Evolutionary conservation across 2,888 invertebrate genomes (phyloP).

Genomic region (Carcina quercana): DNA sequence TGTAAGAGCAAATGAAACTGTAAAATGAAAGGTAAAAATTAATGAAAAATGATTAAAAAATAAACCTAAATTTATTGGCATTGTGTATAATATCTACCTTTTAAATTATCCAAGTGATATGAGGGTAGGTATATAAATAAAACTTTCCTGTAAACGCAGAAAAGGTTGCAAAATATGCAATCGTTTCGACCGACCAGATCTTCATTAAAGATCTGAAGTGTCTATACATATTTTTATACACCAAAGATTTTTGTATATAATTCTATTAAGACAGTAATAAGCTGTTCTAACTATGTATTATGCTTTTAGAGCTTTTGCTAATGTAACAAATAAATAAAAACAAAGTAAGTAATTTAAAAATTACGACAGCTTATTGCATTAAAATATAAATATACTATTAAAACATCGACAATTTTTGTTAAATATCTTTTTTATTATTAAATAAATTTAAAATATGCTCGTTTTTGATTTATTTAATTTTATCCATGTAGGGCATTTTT

Average conservation of each 20-base stretch:
- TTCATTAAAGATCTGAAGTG: slow-evolving; percentile 62
- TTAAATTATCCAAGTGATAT: slow-evolving; percentile 40
- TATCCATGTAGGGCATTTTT: too few species aligned
- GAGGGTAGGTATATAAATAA: slow-evolving; percentile 30
- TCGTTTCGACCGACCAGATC: slow-evolving; percentile 74
- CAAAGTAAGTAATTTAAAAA: slow-evolving; percentile 36
- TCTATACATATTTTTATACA: slow-evolving; percentile 63
- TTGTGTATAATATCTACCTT: slow-evolving; percentile 46
- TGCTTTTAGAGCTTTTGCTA: slow-evolving; percentile 66
- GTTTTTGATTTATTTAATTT: too few species aligned
- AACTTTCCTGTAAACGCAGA: slow-evolving; percentile 70
- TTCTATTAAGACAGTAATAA: slow-evolving; percentile 45
- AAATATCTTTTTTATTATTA: slow-evolving; percentile 55
- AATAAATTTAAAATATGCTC: slow-evolving; percentile 31
- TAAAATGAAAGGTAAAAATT: slow-evolving; percentile 28
- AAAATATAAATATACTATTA: slow-evolving; percentile 44
- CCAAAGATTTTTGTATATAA: slow-evolving; percentile 67
- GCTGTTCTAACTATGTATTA: slow-evolving; percentile 46
- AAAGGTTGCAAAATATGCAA: slow-evolving; percentile 60
- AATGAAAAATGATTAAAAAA: slow-evolving; percentile 19
- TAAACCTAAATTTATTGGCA: slow-evolving; percentile 57
- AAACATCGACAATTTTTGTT: slow-evolving; percentile 33
- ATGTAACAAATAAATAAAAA: slow-evolving; percentile 43
- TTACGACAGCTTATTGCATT: slow-evolving; percentile 63
- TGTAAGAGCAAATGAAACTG: slow-evolving; percentile 37